Evolutionary conservation across 2,797 vertebrate species (phyloP).

Genomic region (Macropus fuliginosus): DNA sequence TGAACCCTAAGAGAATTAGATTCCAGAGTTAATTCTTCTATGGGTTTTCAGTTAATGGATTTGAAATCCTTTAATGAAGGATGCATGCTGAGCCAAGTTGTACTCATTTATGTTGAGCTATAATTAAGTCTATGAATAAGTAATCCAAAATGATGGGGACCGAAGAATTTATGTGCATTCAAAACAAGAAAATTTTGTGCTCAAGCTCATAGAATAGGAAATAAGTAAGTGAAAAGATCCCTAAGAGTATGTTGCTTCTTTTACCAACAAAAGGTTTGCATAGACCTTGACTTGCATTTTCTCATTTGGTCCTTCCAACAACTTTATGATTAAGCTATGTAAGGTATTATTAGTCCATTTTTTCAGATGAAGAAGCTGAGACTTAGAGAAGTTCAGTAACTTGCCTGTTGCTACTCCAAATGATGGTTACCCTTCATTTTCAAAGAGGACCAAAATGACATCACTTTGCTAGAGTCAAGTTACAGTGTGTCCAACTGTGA

Average conservation of each 20-base stretch:
- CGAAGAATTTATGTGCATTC: background rate
- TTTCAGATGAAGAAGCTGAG: background rate
- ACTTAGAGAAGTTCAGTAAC: background rate
- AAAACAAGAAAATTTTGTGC: background rate
- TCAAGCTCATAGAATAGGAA: background rate
- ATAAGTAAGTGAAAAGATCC: too few species aligned
- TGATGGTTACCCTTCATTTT: too few species aligned
- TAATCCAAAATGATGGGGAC: constrained; percentile 41
- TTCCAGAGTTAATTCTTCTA: constrained; percentile 16
- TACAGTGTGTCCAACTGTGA: too few species aligned
- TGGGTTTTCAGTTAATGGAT: constrained; percentile 49
- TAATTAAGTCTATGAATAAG: constrained; percentile 64
- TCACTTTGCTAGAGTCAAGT: too few species aligned
- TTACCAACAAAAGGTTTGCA: background rate
- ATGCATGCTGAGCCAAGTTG: background rate
- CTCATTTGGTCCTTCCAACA: background rate
- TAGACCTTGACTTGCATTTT: background rate
- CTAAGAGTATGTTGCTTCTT: background rate
- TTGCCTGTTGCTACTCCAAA: background rate
- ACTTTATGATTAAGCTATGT: background rate
- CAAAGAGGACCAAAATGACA: too few species aligned
- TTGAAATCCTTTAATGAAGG: constrained; percentile 56
- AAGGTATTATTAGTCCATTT: background rate
- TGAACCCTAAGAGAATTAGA: constrained; percentile 4
- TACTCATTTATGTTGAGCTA: background rate